Conservation (phyloP, 2,888 invertebrate species). For the Nemotelus nigrinus region DNA sequence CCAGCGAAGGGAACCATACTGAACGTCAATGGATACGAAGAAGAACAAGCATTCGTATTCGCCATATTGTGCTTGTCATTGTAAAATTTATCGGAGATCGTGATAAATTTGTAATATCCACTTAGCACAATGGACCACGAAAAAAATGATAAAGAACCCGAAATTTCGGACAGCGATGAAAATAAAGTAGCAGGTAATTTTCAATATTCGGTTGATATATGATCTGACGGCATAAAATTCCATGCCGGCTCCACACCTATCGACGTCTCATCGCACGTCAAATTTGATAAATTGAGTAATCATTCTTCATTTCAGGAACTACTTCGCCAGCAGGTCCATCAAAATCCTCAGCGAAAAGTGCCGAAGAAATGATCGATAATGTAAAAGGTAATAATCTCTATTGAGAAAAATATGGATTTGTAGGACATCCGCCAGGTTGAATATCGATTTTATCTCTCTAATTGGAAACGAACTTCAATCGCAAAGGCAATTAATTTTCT, state of each 20-base stretch:
- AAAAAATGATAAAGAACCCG: constrained; percentile 30
- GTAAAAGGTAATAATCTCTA: constrained; percentile 45
- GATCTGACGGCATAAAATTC: constrained; percentile 1
- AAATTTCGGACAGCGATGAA: constrained; percentile 19
- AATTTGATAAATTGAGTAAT: not conserved
- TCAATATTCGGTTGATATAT: not conserved
- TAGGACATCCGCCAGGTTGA: not conserved
- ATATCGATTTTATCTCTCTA: constrained; percentile 24
- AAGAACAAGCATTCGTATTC: constrained; percentile 46
- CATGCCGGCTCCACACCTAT: constrained; percentile 1
- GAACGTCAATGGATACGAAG: constrained; percentile 19
- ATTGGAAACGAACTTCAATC: not conserved
- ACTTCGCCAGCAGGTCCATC: constrained; percentile 39
- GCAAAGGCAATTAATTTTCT: no score
- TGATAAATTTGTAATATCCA: constrained; percentile 21
- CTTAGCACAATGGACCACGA: constrained; percentile 34
- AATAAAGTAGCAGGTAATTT: constrained; percentile 33
- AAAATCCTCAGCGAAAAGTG: constrained; percentile 41
- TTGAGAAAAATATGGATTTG: not conserved
- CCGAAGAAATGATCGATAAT: constrained; percentile 50
- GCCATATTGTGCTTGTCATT: constrained; percentile 51
- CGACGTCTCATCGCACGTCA: not conserved
- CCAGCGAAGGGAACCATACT: no score
- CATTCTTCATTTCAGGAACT: constrained; percentile 34
- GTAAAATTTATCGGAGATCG: constrained; percentile 44